Percentiles rank a stretch among this genome's conserved stretches.
Evolutionary conservation across 2,797 vertebrate genomes (phyloP).

Genomic region (Onychomys torridus): DNA sequence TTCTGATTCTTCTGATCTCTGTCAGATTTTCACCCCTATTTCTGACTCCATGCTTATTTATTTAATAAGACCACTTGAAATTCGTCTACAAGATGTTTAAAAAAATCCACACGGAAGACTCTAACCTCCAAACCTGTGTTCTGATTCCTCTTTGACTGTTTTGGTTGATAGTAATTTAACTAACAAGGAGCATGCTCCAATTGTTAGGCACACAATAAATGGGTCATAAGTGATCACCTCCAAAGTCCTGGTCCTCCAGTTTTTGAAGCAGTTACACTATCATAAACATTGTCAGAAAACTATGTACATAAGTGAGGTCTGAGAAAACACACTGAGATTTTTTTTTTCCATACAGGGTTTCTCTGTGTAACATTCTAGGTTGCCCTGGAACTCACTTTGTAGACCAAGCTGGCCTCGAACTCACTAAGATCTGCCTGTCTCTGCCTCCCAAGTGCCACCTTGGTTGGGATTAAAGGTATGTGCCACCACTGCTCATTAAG

Average conservation of each 20-base stretch:
- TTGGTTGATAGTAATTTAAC: not conserved
- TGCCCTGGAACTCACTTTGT: not conserved
- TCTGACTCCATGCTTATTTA: too few species aligned
- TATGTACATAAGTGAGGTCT: not conserved
- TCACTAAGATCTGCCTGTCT: not conserved
- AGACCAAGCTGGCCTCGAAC: not conserved
- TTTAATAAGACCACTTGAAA: too few species aligned
- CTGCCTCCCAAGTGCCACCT: not conserved
- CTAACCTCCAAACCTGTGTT: not conserved
- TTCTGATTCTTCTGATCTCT: too few species aligned
- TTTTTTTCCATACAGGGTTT: not conserved
- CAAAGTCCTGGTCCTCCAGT: not conserved
- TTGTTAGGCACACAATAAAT: not conserved
- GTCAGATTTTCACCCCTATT: too few species aligned
- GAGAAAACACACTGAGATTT: not conserved
- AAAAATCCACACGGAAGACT: not conserved
- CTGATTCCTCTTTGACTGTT: not conserved
- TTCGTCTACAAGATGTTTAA: not conserved
- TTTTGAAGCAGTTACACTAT: not conserved
- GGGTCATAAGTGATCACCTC: not conserved
- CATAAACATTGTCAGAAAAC: not conserved
- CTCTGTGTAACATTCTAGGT: not conserved
- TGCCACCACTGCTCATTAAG: accelerated
- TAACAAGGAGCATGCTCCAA: not conserved
- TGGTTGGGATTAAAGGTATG: not conserved